Evolutionary conservation across 2,888 invertebrate species (phyloP), one percentile per base, ranked within the genome.

Genomic region (Phytoseiulus persimilis): DNA sequence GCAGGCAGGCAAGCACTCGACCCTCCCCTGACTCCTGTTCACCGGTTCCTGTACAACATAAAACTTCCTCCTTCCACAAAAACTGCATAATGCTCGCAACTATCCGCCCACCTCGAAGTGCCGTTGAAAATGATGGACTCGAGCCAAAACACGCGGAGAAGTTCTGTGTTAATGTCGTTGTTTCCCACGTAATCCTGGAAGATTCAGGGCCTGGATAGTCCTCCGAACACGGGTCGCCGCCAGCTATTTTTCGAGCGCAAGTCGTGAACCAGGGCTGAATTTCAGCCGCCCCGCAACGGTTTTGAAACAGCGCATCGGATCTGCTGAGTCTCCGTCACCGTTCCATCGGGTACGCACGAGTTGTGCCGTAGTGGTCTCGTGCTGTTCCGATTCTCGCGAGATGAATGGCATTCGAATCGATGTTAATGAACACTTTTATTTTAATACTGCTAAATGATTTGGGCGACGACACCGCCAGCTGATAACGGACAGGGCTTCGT

Each of bases 31-130:
- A 65, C 65, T 65, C 65, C 65, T 65, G 65, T 65, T 65, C 65
- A 65, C 65, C 65, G 65, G 65, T 65, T 65, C 65, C 65, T 65
- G 65, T 65, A 65, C 65, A 65, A 65, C 65, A 65, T 65, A 65
- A 65, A 28, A 65, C 65, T 65, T 28, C 65, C 65, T 65, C 65
- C 65, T 65, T 65, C 65, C 65, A 65, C 65, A 65, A 65, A 65
- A 65, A 65, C 65, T 65, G 18, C 65, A 65, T 65, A 65, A 65
- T 23, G 65, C 65, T 18, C 65, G 65, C 65, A 65, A 65, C 65
- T 65, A 65, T 65, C 65, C 65, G 65, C 65, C 65, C 18, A 6
- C 65, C 65, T 65, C 65, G 18, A 28, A 65, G 65, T 65, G 65
- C 65, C 65, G 65, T 65, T 65, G 65, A 65, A 65, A 28, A 28